Percentiles rank a stretch among this genome's conserved stretches.
Evolutionary conservation across 2,888 invertebrate species (phyloP).

Genomic region (Elmis aenea): DNA sequence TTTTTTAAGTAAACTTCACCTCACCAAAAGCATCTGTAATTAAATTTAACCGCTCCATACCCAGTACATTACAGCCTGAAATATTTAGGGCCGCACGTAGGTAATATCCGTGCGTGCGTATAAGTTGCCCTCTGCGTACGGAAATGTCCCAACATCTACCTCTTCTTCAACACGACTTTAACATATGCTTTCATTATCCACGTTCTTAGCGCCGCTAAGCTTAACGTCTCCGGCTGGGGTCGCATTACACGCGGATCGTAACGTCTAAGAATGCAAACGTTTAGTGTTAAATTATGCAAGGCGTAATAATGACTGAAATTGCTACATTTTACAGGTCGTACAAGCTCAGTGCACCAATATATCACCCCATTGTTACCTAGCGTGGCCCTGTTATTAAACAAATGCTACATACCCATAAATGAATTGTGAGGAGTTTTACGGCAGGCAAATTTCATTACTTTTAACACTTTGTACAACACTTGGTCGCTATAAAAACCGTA

Average conservation of each 20-base stretch:
- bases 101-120: too few relatives aligned
- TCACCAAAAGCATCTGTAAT: too few relatives aligned
- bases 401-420: too few relatives aligned
- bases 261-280: constrained; percentile 21
- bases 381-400: constrained; percentile 10
- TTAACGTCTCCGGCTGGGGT: constrained; percentile 15
- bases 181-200: constrained; percentile 17
- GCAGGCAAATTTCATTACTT: too few relatives aligned
- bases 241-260: constrained; percentile 19
- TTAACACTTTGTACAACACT: too few relatives aligned
- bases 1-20: too few relatives aligned
- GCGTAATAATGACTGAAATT: constrained; percentile 24
- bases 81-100: too few relatives aligned
- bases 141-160: constrained; percentile 11
- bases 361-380: constrained; percentile 12
- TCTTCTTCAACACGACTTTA: constrained; percentile 17
- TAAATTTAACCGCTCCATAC: too few relatives aligned
- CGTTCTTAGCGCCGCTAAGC: constrained; percentile 15
- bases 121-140: too few relatives aligned
- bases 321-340: constrained; percentile 21
- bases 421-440: too few relatives aligned
- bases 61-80: too few relatives aligned
- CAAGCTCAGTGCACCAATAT: constrained; percentile 18
- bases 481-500: too few relatives aligned
- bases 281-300: constrained; percentile 24